These are phyloP conservation scores for Piezodorus guildinii DNA, from an alignment of 1,140 invertebrate species.

Conservation along the genomic window DNA sequence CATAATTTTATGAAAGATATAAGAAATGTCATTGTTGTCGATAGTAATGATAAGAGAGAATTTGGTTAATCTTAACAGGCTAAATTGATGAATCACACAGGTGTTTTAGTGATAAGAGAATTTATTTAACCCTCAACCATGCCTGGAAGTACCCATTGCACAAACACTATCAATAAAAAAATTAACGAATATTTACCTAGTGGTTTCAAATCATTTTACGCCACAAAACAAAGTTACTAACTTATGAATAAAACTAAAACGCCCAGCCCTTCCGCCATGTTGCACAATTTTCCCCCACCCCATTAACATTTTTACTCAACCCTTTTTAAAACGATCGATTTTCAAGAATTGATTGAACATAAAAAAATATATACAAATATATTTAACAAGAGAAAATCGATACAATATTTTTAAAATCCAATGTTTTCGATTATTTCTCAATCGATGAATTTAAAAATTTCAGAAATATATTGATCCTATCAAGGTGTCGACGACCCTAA, in stretches of 20 bases:
- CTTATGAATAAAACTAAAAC: conserved; percentile 18
- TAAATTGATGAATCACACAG: conserved; percentile 25
- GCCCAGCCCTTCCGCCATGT: conserved; percentile 29
- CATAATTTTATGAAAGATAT: too few relatives aligned
- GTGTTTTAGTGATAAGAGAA: conserved; percentile 22
- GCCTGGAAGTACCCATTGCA: too few relatives aligned
- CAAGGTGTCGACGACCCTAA: conserved; percentile 27
- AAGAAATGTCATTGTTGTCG: background rate
- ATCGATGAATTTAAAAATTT: background rate
- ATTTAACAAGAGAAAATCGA: background rate
- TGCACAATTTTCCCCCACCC: conserved; percentile 27
- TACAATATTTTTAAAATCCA: background rate
- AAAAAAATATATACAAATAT: background rate
- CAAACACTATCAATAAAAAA: too few relatives aligned
- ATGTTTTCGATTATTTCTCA: background rate
- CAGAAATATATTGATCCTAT: conserved; percentile 26
- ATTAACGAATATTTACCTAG: too few relatives aligned
- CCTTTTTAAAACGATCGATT: conserved; percentile 25
- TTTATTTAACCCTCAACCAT: too few relatives aligned
- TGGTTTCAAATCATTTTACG: background rate
- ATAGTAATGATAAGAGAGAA: conserved; percentile 4
- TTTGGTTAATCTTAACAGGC: background rate
- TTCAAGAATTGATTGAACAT: conserved; percentile 7
- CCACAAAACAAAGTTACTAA: conserved; percentile 1
- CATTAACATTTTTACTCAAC: conserved; percentile 26